Percentiles rank a stretch among this genome's conserved stretches.
phyloP scores from a whole-genome alignment of 2,113 vertebrate species.

The Pagrus major region DNA sequence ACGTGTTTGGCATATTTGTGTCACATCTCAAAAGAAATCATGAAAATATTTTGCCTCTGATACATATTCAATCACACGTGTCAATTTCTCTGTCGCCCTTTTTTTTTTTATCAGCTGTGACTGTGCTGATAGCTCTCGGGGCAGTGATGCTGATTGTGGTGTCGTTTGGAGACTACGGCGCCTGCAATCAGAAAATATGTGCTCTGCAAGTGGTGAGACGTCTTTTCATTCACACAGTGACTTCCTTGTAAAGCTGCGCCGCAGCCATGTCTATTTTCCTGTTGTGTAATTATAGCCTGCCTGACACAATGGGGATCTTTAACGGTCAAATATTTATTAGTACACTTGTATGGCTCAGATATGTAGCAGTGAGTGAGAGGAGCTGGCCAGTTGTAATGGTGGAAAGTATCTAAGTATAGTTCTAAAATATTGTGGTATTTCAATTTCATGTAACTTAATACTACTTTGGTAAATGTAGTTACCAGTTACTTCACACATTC shows the following conservation, averaged over 20 bases:
- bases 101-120: slow-evolving; percentile 61
- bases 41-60: neutral
- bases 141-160: slow-evolving; percentile 69
- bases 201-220: slow-evolving; percentile 72
- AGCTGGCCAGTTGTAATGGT: too few species aligned
- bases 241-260: neutral
- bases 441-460: too few species aligned
- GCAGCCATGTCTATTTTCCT: neutral
- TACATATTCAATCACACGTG: neutral
- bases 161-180: slow-evolving; percentile 69
- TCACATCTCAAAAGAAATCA: neutral
- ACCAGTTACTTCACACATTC: neutral
- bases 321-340: neutral
- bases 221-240: neutral
- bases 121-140: slow-evolving; percentile 67
- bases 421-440: too few species aligned
- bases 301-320: neutral
- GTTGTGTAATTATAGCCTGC: neutral
- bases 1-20: neutral
- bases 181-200: slow-evolving; percentile 69
- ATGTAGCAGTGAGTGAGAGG: neutral
- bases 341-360: neutral
- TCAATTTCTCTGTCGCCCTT: neutral
- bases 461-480: too few species aligned
- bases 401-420: neutral